Evolutionary conservation across 2,113 vertebrate species (phyloP), one percentile per base, ranked within the genome.

Genomic region (Crotalus horridus): DNA sequence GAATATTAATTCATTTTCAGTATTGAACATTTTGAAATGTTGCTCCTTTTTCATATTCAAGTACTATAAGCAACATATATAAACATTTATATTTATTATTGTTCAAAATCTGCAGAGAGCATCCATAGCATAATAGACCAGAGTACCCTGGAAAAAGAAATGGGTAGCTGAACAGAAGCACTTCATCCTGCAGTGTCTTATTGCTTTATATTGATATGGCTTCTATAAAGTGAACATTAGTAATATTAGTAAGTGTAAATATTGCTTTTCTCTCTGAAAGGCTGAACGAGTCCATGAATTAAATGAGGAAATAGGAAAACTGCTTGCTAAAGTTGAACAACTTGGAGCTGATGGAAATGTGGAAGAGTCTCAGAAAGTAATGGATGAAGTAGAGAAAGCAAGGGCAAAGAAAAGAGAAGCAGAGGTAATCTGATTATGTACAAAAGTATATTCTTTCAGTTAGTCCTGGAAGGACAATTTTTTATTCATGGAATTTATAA

Each of bases 221-320:
- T 92, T 48, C 55, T 89, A 87, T 55, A 89, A 43, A 55, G 26
- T 90, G 85, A 59, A 54, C 92, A 92, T 46, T 90, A 56, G 58
- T 48, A 7, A 0, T 85, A 92, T 46, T 90, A 59, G 54, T 24
- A 9, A 0, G 55, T 64, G 69, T 87, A 61, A 4, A 95, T 95
- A 85, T 43, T 87, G 13, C 92, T 4, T 94, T 87, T 89, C 94
- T 92, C 92, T 95, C 95, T 91, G 58, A 85, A 96, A 99, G 99
- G 99, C 99, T 94, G 99, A 99, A 96, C 98, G 98, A 94, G 99
- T 99, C 94, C 99, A 99, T 55, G 99, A 99, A 95, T 97, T 99
- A 95, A 99, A 99, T 94, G 99, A 99, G 97, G 99, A 99, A 97
- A 99, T 99, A 43, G 99, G 99, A 59, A 99, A 99, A 96, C 98